Evolutionary conservation across 2,888 invertebrate genomes (phyloP).

Genomic region (Pachymerium ferrugineum): DNA sequence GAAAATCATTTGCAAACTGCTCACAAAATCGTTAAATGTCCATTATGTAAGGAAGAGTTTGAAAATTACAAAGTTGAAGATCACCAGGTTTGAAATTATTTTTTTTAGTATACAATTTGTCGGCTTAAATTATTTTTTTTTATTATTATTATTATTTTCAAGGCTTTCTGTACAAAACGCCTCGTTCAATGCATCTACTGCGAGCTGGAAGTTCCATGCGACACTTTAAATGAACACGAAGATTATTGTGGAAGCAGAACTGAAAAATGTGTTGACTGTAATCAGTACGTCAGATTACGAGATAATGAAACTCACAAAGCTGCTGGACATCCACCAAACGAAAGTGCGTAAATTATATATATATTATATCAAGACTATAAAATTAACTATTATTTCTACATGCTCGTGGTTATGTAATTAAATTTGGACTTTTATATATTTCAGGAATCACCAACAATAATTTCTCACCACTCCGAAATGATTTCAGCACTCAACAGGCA

Average conservation of each 20-base stretch:
- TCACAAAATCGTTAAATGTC: constrained; percentile 51
- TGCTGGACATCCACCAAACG: constrained; percentile 29
- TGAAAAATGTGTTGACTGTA: constrained; percentile 62
- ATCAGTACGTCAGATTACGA: constrained; percentile 64
- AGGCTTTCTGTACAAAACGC: constrained; percentile 55
- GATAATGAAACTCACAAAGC: constrained; percentile 58
- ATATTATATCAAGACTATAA: background rate
- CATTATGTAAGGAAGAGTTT: constrained; percentile 45
- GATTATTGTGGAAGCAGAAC: constrained; percentile 67
- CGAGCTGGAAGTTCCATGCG: constrained; percentile 59
- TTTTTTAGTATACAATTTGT: background rate
- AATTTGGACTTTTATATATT: background rate
- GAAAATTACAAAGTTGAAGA: constrained; percentile 45
- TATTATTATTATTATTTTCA: constrained; percentile 43
- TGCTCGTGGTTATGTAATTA: too few species aligned
- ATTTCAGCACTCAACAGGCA: background rate
- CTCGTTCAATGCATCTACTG: constrained; percentile 61
- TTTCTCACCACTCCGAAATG: background rate
- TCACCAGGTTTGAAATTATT: constrained; percentile 43
- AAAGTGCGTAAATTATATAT: constrained; percentile 25
- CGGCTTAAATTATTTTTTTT: background rate
- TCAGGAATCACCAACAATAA: background rate
- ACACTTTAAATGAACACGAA: constrained; percentile 59
- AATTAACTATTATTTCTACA: background rate
- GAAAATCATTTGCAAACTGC: constrained; percentile 54